Evolutionary conservation across 2,113 vertebrate species (phyloP).

Genomic region (Nothocercus julius): DNA sequence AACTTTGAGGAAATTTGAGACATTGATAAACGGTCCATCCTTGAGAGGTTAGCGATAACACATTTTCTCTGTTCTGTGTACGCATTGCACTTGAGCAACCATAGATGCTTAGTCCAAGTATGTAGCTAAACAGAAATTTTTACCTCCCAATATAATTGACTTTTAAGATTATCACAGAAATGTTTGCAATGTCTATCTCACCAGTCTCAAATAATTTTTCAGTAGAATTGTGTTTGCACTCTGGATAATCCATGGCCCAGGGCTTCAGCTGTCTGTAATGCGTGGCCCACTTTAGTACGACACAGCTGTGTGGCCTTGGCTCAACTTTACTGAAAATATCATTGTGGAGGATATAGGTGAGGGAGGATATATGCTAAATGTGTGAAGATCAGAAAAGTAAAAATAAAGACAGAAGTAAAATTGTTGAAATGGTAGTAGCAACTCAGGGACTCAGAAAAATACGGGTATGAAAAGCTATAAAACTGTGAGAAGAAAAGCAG

Average conservation of each 20-base stretch:
- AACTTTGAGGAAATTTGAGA: not conserved
- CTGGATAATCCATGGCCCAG: not conserved
- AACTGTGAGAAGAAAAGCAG: not conserved
- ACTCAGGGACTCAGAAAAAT: not conserved
- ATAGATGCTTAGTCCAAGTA: not conserved
- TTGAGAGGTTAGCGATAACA: not conserved
- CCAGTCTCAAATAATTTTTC: not conserved
- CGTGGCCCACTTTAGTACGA: not conserved
- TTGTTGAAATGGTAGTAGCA: not conserved
- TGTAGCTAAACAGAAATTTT: not conserved
- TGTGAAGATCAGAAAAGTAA: not conserved
- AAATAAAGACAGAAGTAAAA: not conserved
- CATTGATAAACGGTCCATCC: not conserved
- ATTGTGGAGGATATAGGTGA: not conserved
- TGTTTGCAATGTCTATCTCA: not conserved
- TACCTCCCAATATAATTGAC: not conserved
- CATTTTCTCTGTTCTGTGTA: not conserved
- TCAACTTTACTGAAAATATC: not conserved
- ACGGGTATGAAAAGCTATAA: not conserved
- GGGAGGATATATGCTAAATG: not conserved
- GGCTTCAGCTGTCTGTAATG: not conserved
- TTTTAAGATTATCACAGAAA: not conserved
- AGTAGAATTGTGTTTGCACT: not conserved
- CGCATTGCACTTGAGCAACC: not conserved
- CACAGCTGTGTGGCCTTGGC: not conserved